Evolutionary conservation across 2,888 invertebrate genomes (phyloP).

Genomic region (Athalia cordata): DNA sequence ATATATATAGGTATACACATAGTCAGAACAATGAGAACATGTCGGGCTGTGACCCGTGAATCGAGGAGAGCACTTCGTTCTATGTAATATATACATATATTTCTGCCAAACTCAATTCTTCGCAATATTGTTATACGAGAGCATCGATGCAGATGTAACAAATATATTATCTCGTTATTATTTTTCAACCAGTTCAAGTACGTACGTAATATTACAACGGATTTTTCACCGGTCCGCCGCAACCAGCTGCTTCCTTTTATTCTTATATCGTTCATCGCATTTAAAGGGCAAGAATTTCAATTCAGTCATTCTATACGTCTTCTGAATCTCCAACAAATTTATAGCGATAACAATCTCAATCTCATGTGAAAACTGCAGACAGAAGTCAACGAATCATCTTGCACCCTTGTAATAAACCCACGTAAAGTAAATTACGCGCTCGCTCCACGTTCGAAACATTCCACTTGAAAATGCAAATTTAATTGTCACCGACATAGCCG

Average conservation of each 20-base stretch:
- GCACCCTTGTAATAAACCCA: too few relatives aligned
- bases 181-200: neutral
- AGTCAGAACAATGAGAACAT: conserved; percentile 36
- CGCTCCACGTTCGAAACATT: too few relatives aligned
- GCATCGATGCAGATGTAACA: conserved; percentile 7
- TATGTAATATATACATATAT: conserved; percentile 5
- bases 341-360: too few relatives aligned
- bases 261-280: neutral
- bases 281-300: neutral
- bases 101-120: neutral
- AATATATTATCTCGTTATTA: conserved; percentile 31
- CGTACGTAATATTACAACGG: conserved; percentile 12
- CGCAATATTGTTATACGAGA: conserved; percentile 18
- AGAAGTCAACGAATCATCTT: too few relatives aligned
- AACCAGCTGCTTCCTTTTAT: conserved; percentile 3
- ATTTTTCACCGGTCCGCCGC: neutral
- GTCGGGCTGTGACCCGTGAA: conserved; percentile 38
- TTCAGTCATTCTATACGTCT: too few relatives aligned
- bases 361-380: too few relatives aligned
- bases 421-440: too few relatives aligned
- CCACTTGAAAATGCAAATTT: too few relatives aligned
- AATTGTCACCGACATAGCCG: too few relatives aligned
- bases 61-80: conserved; percentile 18
- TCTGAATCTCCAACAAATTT: too few relatives aligned
- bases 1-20: too few relatives aligned